Evolutionary conservation across 2,113 vertebrate genomes (phyloP).

Genomic region (Egretta garzetta): DNA sequence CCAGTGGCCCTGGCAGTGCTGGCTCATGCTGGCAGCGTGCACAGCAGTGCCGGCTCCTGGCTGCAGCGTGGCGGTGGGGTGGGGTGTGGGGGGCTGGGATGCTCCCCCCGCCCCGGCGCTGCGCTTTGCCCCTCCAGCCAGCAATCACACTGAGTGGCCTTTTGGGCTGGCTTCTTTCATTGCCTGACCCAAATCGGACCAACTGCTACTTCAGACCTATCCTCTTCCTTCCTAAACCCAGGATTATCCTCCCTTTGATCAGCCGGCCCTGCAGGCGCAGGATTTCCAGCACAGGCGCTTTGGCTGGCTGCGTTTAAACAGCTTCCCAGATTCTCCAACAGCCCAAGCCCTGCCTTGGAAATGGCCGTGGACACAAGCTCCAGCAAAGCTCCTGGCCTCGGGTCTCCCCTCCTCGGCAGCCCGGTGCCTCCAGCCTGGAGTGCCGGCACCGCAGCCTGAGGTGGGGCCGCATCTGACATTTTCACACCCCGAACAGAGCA

Average conservation of each 20-base stretch:
- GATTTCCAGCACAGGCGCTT: constrained; percentile 63
- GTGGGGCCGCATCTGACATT: neutral
- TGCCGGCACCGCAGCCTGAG: neutral
- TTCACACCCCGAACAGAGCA: neutral
- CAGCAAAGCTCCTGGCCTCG: neutral
- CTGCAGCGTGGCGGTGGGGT: rapidly evolving
- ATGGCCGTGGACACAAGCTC: neutral
- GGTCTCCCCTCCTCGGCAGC: neutral
- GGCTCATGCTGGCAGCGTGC: neutral
- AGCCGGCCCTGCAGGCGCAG: constrained; percentile 50
- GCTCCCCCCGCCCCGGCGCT: neutral
- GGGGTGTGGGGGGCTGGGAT: neutral
- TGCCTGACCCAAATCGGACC: constrained; percentile 66
- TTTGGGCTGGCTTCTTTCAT: constrained; percentile 39
- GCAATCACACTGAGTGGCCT: neutral
- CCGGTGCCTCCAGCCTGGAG: neutral
- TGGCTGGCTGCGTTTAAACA: constrained; percentile 57
- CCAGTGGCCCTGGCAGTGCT: rapidly evolving
- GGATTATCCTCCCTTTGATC: constrained; percentile 72
- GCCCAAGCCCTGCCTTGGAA: neutral
- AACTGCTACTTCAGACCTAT: constrained; percentile 63
- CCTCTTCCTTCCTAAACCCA: constrained; percentile 57
- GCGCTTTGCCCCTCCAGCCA: neutral
- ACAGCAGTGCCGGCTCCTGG: neutral
- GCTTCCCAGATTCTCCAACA: constrained; percentile 21